Evolutionary conservation across 2,888 invertebrate species (phyloP).

Genomic region (Agriotes lineatus): DNA sequence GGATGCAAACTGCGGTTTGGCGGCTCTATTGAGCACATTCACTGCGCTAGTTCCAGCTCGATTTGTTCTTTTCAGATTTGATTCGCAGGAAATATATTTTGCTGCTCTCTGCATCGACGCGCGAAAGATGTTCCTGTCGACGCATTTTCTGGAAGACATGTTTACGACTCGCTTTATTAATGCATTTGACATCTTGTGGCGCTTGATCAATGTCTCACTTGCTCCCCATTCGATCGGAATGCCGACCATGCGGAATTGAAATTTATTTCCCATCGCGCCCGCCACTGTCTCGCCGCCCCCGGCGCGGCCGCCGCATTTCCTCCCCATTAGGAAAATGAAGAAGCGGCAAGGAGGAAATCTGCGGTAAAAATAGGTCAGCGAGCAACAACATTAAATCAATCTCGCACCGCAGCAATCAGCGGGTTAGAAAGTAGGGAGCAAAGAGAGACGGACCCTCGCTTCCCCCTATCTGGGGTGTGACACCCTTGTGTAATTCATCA

Average conservation of each 20-base stretch:
- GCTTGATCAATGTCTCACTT: conserved; percentile 18
- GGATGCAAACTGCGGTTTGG: too few species aligned
- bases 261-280: conserved; percentile 3
- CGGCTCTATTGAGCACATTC: not conserved
- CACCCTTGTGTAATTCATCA: conserved; percentile 47
- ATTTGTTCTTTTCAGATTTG: conserved; percentile 15
- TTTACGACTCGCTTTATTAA: conserved; percentile 24
- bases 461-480: conserved; percentile 42
- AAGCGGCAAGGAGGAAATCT: conserved; percentile 12
- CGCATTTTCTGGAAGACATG: conserved; percentile 17
- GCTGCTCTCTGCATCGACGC: conserved; percentile 23
- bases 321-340: conserved; percentile 21
- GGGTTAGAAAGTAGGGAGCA: conserved; percentile 42
- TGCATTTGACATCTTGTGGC: conserved; percentile 15
- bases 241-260: conserved; percentile 1
- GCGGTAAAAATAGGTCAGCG: conserved; percentile 43
- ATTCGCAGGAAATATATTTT: conserved; percentile 21
- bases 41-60: not conserved
- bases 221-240: conserved; percentile 10
- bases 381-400: conserved; percentile 43
- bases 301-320: not conserved
- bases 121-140: conserved; percentile 15
- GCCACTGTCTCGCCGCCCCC: not conserved
- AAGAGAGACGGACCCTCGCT: conserved; percentile 43
- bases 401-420: conserved; percentile 41